These are phyloP conservation scores for Oligia fasciuncula DNA, from an alignment of 2,888 invertebrate genomes.

Conservation along the genomic window DNA sequence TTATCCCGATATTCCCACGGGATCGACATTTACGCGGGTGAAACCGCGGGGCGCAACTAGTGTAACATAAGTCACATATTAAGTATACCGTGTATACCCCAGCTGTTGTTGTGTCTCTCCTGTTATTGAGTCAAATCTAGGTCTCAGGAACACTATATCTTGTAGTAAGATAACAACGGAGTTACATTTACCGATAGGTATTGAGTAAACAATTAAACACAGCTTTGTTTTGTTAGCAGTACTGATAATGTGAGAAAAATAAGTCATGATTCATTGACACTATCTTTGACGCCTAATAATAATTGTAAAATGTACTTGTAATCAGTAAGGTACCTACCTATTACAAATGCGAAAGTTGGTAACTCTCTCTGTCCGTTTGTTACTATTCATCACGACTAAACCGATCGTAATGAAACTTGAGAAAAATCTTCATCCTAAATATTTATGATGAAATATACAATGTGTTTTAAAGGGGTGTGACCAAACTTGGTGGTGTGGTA, in stretches of 20 bases:
- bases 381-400: not conserved
- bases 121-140: constrained; percentile 36
- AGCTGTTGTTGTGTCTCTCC: constrained; percentile 1
- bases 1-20: no score
- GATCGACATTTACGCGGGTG: no score
- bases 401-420: not conserved
- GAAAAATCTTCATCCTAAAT: not conserved
- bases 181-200: constrained; percentile 31
- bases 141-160: constrained; percentile 30
- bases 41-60: no score
- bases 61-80: no score
- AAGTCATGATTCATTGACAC: constrained; percentile 42
- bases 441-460: not conserved
- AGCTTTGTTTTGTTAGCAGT: constrained; percentile 38
- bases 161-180: constrained; percentile 24
- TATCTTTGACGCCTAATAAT: constrained; percentile 26
- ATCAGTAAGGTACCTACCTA: no score
- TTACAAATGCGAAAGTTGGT: not conserved
- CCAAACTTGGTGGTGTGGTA: no score
- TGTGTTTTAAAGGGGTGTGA: no score
- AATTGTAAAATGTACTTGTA: not conserved
- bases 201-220: constrained; percentile 32
- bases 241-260: constrained; percentile 46
- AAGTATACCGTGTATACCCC: not conserved
- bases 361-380: not conserved